Evolutionary conservation across 1,140 invertebrate genomes (phyloP), one percentile per base, ranked within the genome.

Genomic region (Drosophila ambigua): DNA sequence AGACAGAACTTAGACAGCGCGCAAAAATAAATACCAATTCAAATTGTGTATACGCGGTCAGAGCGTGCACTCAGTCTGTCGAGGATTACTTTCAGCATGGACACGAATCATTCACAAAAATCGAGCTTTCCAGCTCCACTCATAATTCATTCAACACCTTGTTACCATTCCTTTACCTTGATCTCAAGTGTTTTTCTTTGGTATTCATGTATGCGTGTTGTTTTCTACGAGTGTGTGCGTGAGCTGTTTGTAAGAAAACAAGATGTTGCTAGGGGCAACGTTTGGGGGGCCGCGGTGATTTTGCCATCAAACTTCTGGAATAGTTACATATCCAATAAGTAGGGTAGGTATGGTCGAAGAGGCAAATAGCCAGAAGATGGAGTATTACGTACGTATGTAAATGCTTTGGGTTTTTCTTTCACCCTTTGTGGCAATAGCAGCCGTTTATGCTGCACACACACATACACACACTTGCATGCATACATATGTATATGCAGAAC

Each of bases 101-200:
- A 64, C 35, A 44, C 41, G 64, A 75, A 72, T 44, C 57, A 83
- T 76, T 75, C 50, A 64, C 44, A 46, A 79, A 35, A 64, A 53
- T 48, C 26, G 15, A 75, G 44, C 41, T 41, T 54, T 50, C 16
- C 43, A 35, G 55, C 50, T 16, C 16, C 67, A 1, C 39, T 55
- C 9, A 68, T 62, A 68, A 76, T 76, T 76, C 39, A 75, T 75
- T 74, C 72, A 74, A 23, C 35, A 45, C 44, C 28, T 63, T 72
- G 28, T 24, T 35, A 20, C 59, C 24, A 51, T 51, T 59, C 45
- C 64, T 77, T 74, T 57, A 61, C 49, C 60, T 67, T 58, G 63
- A 65, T 26, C 39, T 62, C 13, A 69, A 48, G 55, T 58, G 28
- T 52, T 54, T 53, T 55, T 52, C 9, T 65, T 35, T 35, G 31